Conservation (phyloP, 2,888 invertebrate species). For the Campopleginae sp. region DNA sequence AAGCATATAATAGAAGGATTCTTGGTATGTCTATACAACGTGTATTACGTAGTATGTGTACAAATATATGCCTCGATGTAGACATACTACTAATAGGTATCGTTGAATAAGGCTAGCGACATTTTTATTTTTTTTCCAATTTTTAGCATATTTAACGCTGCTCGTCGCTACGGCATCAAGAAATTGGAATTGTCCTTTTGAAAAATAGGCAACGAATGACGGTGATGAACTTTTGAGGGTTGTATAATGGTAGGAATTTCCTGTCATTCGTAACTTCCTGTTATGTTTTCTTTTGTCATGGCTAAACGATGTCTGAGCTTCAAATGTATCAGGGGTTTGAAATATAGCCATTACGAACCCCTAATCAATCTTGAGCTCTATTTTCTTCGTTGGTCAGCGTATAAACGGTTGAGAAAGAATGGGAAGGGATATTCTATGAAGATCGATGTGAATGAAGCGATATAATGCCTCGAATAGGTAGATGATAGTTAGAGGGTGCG, state of each 20-base stretch:
- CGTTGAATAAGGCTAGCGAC: background rate
- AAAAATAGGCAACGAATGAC: too few relatives aligned
- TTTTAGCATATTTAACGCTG: background rate
- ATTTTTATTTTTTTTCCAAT: background rate
- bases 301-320: background rate
- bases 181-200: too few relatives aligned
- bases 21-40: slow-evolving; percentile 1
- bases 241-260: too few relatives aligned
- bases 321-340: slow-evolving; percentile 9
- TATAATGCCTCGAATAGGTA: slow-evolving; percentile 44
- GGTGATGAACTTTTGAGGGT: too few relatives aligned
- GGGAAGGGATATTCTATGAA: slow-evolving; percentile 34
- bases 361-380: background rate
- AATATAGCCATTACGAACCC: background rate
- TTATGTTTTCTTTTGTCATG: too few relatives aligned
- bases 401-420: slow-evolving; percentile 18
- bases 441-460: slow-evolving; percentile 36
- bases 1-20: slow-evolving; percentile 27
- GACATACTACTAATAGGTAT: background rate
- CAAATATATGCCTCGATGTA: background rate
- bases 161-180: background rate
- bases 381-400: background rate
- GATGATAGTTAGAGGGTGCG: slow-evolving; percentile 46
- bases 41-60: background rate
- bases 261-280: too few relatives aligned